Evolutionary conservation across 2,797 vertebrate genomes (phyloP), one percentile per base, ranked within the genome.

Genomic region (Chaetodon trifasciatus): DNA sequence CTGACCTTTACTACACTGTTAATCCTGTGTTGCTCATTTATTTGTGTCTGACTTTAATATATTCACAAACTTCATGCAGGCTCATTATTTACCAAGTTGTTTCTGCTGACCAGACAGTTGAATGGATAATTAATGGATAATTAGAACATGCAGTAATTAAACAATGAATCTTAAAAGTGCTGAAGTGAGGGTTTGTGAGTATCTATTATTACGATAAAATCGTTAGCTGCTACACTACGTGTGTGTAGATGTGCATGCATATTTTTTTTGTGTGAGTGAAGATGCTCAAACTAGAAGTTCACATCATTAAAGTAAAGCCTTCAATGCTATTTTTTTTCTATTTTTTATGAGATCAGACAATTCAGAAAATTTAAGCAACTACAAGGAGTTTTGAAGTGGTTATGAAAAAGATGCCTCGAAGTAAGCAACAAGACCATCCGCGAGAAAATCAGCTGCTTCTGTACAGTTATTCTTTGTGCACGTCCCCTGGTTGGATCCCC

Each of bases 101-200:
- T 91, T 93, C 79, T 90, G 94, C 93, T 93, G 89, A 93, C 90
- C 76, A 77, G 52, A 85, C 90, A 77, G 70, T 80, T 79, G 58
- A 86, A 86, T 88, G 73, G 84, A 91, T 92, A 92, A 93, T 92
- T 88, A 87, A 84, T 74, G 47, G 60, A 79, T 89, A 89, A 94
- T 91, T 92, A 89, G 35, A 88, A 79, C 53, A 60, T 79, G 64
- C 49, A 10, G 60, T 73, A 80, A 91, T 90, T 90, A 91, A 84
- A 81, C 79, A 83, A 75, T 74, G 71, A 79, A 77, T 86, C 76
- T 79, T 47, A 79, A 88, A 91, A 86, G 39, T 89, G 91, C 87
- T 92, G 88, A 91, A 78, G 17, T n/a, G 21, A 74, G 47, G 40
- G 6, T 71, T 85, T 84, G 24, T 8, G 52, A 62, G 35, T 60